Evolutionary conservation across 2,888 invertebrate species (phyloP).

Genomic region (Pycnomerus fuliginosus): DNA sequence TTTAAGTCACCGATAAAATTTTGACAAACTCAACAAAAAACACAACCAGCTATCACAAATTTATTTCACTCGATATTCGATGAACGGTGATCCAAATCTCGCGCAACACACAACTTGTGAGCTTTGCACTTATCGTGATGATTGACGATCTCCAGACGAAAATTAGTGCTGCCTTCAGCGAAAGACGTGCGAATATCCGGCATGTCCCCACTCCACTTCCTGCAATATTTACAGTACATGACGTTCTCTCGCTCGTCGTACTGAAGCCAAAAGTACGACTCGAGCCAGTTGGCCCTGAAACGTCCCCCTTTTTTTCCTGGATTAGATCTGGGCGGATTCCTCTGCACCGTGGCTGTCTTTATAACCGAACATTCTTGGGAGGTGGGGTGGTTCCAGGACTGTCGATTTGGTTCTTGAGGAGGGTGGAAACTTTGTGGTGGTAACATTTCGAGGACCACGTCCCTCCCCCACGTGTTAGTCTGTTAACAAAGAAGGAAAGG

Average conservation of each 20-base stretch:
- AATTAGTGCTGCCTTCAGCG: slow-evolving; percentile 75
- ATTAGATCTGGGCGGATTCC: slow-evolving; percentile 15
- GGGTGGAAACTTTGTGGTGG: slow-evolving; percentile 28
- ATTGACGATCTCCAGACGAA: slow-evolving; percentile 74
- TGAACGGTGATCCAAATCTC: slow-evolving; percentile 52
- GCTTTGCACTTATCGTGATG: slow-evolving; percentile 79
- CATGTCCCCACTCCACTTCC: slow-evolving; percentile 70
- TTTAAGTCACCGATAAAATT: no score
- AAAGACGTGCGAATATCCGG: slow-evolving; percentile 76
- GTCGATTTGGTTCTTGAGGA: slow-evolving; percentile 24
- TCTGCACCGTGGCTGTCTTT: slow-evolving; percentile 24
- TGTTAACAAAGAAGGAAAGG: slow-evolving; percentile 72
- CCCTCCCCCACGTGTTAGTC: slow-evolving; percentile 58
- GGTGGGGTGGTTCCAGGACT: slow-evolving; percentile 31
- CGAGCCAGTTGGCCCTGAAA: slow-evolving; percentile 68
- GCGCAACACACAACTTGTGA: slow-evolving; percentile 65
- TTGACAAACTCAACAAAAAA: no score
- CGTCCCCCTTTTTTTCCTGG: slow-evolving; percentile 59
- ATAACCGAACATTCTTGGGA: slow-evolving; percentile 51
- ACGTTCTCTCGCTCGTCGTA: slow-evolving; percentile 67
- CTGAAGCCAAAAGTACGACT: slow-evolving; percentile 70
- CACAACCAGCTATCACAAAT: no score
- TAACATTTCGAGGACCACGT: slow-evolving; percentile 50
- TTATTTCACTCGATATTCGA: no score
- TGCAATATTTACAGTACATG: slow-evolving; percentile 74